These are phyloP conservation scores for Pristionchus exspectatus DNA, from an alignment of 2,888 invertebrate genomes.

Conservation along the genomic window DNA sequence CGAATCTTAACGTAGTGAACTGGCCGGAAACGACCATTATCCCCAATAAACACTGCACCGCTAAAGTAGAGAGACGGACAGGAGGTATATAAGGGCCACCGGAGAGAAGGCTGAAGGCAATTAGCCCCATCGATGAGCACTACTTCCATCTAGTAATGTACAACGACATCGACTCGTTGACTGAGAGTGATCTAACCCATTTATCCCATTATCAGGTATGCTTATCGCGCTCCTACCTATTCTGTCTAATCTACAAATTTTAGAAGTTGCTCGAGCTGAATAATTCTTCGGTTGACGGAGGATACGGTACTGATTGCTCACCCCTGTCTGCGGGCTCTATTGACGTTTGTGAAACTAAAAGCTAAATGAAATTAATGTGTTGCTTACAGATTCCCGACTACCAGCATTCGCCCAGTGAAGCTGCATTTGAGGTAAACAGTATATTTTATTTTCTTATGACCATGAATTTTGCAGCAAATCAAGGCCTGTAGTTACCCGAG, in stretches of 20 bases:
- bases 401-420: neutral
- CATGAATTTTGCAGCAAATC: neutral
- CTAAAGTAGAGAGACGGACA: slow-evolving; percentile 14
- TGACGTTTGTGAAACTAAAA: neutral
- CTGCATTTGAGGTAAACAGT: neutral
- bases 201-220: neutral
- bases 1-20: neutral
- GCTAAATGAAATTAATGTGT: neutral
- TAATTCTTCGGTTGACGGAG: neutral
- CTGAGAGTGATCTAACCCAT: neutral
- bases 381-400: neutral
- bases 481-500: neutral
- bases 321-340: neutral
- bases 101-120: neutral
- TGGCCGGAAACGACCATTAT: neutral
- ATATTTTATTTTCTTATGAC: neutral
- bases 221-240: neutral
- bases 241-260: neutral
- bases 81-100: neutral
- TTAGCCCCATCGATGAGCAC: neutral
- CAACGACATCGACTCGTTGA: neutral
- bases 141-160: neutral
- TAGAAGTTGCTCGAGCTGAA: neutral
- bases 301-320: neutral
- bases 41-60: neutral